Percentiles rank a stretch among this genome's conserved stretches.
These are phyloP conservation scores for Serilophus lunatus DNA, from an alignment of 2,113 vertebrate genomes.

Conservation along the genomic window DNA sequence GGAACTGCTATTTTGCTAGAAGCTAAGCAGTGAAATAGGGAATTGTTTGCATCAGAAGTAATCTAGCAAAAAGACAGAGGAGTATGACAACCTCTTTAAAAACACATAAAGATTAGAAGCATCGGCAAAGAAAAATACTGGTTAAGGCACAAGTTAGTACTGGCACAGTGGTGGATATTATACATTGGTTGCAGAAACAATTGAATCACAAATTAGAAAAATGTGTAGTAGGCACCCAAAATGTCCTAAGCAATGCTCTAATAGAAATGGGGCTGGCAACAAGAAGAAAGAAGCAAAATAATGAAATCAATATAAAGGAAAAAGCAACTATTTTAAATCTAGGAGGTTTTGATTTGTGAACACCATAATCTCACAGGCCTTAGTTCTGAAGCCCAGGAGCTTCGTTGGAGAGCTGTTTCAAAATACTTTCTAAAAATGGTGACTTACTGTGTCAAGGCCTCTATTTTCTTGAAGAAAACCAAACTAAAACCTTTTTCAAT, in stretches of 20 bases:
- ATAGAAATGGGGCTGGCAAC: background rate
- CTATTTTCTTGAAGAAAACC: background rate
- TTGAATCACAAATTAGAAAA: background rate
- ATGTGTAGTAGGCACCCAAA: background rate
- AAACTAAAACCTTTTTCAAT: background rate
- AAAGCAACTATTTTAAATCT: background rate
- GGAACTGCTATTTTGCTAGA: background rate
- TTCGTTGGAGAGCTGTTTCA: background rate
- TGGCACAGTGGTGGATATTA: background rate
- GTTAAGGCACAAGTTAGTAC: background rate
- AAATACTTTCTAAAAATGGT: background rate
- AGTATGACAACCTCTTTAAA: background rate
- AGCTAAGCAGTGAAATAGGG: background rate
- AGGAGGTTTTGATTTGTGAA: background rate
- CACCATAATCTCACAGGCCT: background rate
- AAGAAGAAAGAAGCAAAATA: background rate
- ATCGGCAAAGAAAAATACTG: background rate
- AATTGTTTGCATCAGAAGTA: background rate
- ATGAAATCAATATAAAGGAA: background rate
- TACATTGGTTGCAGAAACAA: background rate
- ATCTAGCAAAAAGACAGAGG: background rate
- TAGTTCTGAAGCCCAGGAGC: background rate
- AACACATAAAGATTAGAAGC: background rate
- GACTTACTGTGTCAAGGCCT: background rate
- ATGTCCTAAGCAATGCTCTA: background rate